phyloP scores from a whole-genome alignment of 2,797 vertebrate genomes.

The Potorous gilbertii region DNA sequence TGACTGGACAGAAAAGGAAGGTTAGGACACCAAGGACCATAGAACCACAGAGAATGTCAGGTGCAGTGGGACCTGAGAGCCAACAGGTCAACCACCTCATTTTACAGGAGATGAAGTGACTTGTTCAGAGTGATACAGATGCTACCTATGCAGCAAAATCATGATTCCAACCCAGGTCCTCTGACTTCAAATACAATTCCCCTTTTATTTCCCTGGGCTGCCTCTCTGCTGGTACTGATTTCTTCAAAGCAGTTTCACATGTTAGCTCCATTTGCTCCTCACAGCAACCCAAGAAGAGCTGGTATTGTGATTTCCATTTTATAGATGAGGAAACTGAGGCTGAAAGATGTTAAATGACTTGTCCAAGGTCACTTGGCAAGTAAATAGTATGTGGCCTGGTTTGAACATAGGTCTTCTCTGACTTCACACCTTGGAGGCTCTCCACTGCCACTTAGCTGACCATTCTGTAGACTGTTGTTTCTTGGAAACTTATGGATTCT shows the following conservation, averaged over 20 bases:
- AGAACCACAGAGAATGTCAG: background rate
- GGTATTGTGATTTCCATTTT: background rate
- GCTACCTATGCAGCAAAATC: background rate
- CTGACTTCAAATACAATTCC: background rate
- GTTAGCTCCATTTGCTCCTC: background rate
- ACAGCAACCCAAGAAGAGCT: background rate
- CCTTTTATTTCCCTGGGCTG: background rate
- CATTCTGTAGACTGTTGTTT: background rate
- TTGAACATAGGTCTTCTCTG: background rate
- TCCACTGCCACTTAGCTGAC: background rate
- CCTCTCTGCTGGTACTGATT: background rate
- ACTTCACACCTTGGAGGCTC: background rate
- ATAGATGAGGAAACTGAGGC: background rate
- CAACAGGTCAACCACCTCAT: background rate
- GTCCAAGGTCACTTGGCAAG: background rate
- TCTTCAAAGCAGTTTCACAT: background rate
- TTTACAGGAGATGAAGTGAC: background rate
- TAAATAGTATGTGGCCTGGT: background rate
- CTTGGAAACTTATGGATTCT: slow-evolving; percentile 13
- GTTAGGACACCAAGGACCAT: background rate
- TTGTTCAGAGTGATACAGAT: background rate
- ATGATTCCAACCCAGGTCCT: background rate
- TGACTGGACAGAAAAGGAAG: background rate
- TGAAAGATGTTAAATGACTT: background rate
- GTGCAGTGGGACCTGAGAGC: background rate